Evolutionary conservation across 23 tunicate genomes (phyloP), one percentile per base, ranked within the genome.

Genomic region (Ascidia mentula): DNA sequence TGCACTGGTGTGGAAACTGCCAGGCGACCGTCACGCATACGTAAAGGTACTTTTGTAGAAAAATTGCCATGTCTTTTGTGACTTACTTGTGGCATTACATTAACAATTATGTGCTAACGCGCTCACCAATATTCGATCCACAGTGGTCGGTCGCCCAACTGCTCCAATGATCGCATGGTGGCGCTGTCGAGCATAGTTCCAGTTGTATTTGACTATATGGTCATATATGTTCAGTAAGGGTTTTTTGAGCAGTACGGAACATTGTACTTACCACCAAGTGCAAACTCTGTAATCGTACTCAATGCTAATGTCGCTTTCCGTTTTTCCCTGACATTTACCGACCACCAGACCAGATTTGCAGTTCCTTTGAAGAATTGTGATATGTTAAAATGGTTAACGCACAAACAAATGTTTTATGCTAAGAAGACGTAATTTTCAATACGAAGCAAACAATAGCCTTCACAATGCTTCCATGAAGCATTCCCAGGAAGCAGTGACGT

Each of bases 91-190:
- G n/a, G n/a, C n/a, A n/a, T n/a, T n/a, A n/a, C n/a, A n/a, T n/a
- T n/a, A n/a, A n/a, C n/a, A n/a, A n/a, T n/a, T n/a, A n/a, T n/a
- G n/a, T n/a, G n/a, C n/a, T n/a, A n/a, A n/a, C n/a, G n/a, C n/a
- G n/a, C n/a, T n/a, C n/a, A 53, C 65, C 65, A 20, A 20, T 53
- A 9, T 53, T 53, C 24, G 65, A 3, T 20, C 65, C 65, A 9
- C 65, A 53, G 24, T 53, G 65, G 65, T 53, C 65, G 7, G 65
- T 53, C 1, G 65, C 24, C 65, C 65, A 53, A 3, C 28, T 20
- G 65, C 65, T 53, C 65, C 65, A 53, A 5, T 53, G 65, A 53
- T 53, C 65, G 24, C 65, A 53, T 20, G 65, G 65, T 53, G 65
- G 24, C 13, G 24, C 65, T 28, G 28, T 28, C 7, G 65, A 53